Evolutionary conservation across 2,888 invertebrate species (phyloP).

Genomic region (Apamea crenata): DNA sequence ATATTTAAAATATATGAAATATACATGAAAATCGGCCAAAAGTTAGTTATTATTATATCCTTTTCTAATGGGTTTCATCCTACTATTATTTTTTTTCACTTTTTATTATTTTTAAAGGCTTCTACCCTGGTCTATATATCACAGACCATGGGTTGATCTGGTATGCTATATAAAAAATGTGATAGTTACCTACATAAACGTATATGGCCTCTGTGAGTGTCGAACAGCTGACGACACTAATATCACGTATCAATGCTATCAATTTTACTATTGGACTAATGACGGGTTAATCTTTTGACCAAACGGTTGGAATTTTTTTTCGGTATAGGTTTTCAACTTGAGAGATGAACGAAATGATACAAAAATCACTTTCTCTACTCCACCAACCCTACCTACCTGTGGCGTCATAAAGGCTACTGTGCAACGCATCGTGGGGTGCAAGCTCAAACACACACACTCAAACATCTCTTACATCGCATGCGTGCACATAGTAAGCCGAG

Average conservation of each 20-base stretch:
- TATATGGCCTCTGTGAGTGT: neutral
- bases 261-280: neutral
- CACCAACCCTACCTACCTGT: constrained; percentile 67
- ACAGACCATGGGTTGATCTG: neutral
- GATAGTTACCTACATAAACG: neutral
- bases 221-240: no score
- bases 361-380: constrained; percentile 4
- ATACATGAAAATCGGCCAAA: no score
- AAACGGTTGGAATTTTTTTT: neutral
- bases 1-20: no score
- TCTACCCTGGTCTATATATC: no score
- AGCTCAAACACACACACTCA: constrained; percentile 62
- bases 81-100: no score
- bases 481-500: constrained; percentile 62
- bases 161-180: neutral
- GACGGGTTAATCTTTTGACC: neutral
- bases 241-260: neutral
- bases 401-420: constrained; percentile 69
- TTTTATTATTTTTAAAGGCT: no score
- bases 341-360: neutral
- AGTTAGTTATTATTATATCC: no score
- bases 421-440: constrained; percentile 65
- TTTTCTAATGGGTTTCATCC: no score
- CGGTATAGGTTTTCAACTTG: neutral
- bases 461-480: constrained; percentile 50